Evolutionary conservation across 2,888 invertebrate species (phyloP), one percentile per base, ranked within the genome.

Genomic region (Malthinus seriepunctatus): DNA sequence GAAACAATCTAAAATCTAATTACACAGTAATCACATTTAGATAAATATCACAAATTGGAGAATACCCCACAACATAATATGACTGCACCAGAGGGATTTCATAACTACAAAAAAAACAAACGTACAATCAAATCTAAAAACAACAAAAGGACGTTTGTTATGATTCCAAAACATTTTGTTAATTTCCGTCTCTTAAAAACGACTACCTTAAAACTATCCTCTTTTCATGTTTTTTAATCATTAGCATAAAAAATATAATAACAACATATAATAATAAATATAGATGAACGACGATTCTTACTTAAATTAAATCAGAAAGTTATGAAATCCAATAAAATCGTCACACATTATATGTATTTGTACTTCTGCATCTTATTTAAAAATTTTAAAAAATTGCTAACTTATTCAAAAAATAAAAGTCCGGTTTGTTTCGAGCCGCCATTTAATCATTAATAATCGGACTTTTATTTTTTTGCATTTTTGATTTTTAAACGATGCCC

Each of bases 11-110:
- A 76, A 76, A 76, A 75, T 74, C 76, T 77, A 76, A 58, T 75
- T 76, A 76, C 75, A 76, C 75, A 71, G 73, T 76, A 76, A 77
- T 77, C 76, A 77, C 77, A 77, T 77, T 76, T 72, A 77, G 74
- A 76, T 75, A 76, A 76, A 77, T 77, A 77, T 77, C 77, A 77
- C 77, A 77, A 76, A 76, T 72, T 75, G 75, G 75, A 74, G 75
- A 73, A 70, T 71, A 72, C 71, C 70, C 72, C 56, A 71, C 72
- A 72, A 74, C 70, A 73, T 72, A 69, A 66, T 72, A 69, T 72
- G 70, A 73, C 71, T 71, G 67, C 71, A 70, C 67, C 66, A 69
- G 23, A 42, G 65, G 71, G 72, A 75, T 74, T 73, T 71, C 73
- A 75, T 74, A 74, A 74, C 69, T 64, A 64, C 45, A 50, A 57